Evolutionary conservation across 2,888 invertebrate species (phyloP), one percentile per base, ranked within the genome.

Genomic region (Drosophila emarginata): DNA sequence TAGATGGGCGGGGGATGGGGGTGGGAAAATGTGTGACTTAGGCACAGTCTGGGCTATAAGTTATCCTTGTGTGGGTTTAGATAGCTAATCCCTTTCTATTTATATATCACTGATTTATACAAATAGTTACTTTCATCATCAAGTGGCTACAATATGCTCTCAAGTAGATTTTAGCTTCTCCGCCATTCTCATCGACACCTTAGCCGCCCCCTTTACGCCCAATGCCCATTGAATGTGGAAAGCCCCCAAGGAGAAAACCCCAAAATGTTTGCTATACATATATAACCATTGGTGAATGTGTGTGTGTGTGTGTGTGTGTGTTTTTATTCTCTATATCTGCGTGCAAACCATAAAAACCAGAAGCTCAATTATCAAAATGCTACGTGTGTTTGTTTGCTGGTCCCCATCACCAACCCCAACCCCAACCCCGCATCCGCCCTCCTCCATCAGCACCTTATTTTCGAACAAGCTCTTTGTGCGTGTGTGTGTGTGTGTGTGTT

Each of bases 311-410:
- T 39, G 12, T 57, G 52, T 57, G 28, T 59, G 23, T 56, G 60
- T 61, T 68, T 61, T n/a, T 39, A 15, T 51, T 45, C 54, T 11
- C 72, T 76, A 64, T 67, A 86, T 76, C 84, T 80, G 76, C 72
- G 78, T 80, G 84, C 76, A 72, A 74, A 72, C 81, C 72, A 82
- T 82, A 86, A 86, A 82, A 86, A 78, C 81, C 84, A 82, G 87
- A 86, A 86, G 82, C 82, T 80, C 84, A 82, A 82, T 82, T 82
- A 86, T 86, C 84, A 86, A 85, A 82, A 86, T 80, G 84, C 74
- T 74, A 75, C 84, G 87, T 82, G 83, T 76, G 76, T 75, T 67
- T 74, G 75, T 67, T 74, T 70, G 61, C 57, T 37, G 60, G 60
- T 56, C 39, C 56, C 60, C 56, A 54, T 56, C 53, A 26, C 52